These are phyloP conservation scores for Paradoxurus hermaphroditus DNA, from an alignment of 2,113 vertebrate species.

Conservation along the genomic window DNA sequence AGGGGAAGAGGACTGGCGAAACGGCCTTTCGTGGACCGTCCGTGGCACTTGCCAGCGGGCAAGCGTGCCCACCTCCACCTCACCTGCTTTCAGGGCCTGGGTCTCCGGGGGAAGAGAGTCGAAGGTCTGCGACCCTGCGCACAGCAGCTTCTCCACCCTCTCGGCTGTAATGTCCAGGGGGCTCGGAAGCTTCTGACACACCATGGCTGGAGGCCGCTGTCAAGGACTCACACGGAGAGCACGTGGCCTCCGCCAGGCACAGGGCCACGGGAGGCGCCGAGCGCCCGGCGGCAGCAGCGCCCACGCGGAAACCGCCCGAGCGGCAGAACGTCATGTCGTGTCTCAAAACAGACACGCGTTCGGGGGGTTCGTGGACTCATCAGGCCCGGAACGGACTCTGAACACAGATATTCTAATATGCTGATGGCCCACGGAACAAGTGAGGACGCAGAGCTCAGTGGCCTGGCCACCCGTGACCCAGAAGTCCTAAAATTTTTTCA, in stretches of 20 bases:
- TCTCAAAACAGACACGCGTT: background rate
- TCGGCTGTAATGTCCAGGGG: conserved; percentile 90
- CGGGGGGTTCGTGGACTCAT: background rate
- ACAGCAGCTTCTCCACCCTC: conserved; percentile 94
- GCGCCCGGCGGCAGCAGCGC: rapidly evolving
- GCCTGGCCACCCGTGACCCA: background rate
- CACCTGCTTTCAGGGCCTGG: conserved; percentile 92
- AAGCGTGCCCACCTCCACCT: conserved; percentile 5
- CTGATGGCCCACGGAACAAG: rapidly evolving
- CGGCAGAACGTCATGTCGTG: background rate
- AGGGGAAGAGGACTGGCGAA: background rate
- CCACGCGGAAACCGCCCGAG: background rate
- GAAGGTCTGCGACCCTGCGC: conserved; percentile 86
- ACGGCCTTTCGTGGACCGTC: background rate
- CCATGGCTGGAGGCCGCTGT: conserved; percentile 89
- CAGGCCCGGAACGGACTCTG: background rate
- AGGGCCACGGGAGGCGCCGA: rapidly evolving
- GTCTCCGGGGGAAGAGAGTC: conserved; percentile 91
- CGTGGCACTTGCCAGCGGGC: background rate
- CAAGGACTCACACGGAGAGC: conserved; percentile 73
- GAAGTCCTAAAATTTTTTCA: background rate
- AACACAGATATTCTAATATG: rapidly evolving
- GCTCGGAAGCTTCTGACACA: conserved; percentile 94
- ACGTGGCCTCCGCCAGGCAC: too few species aligned
- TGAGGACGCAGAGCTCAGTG: background rate